Evolutionary conservation across 2,113 vertebrate genomes (phyloP), one percentile per base, ranked within the genome.

Genomic region (Hirundichthys speculiger): DNA sequence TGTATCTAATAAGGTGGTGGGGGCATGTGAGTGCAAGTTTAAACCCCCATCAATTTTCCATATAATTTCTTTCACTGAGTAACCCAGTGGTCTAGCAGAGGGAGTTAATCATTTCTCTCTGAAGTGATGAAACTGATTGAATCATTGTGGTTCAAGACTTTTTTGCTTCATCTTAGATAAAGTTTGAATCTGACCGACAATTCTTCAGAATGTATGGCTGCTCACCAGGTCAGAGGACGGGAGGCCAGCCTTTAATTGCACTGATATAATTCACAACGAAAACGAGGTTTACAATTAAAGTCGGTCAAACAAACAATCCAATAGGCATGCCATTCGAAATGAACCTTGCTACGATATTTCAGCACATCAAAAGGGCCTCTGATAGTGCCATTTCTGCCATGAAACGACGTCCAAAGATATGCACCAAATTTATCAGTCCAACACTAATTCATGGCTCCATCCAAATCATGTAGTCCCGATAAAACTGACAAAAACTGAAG

Each of bases 81-180:
- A 84, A 82, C 83, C 72, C 86, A 86, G 81, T 89, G 86, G 86
- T 89, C 82, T 85, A 50, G 83, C 47, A 59, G 65, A 64, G 68
- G 61, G 64, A 87, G 77, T 88, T 89, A 90, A 91, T 92, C 83
- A 90, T 80, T 84, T 85, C 85, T 79, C 77, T 86, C 83, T 87
- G 83, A 89, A 90, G 77, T 89, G 91, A 92, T 93, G 91, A 88
- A 92, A 89, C 86, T 78, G 86, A 93, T 87, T 83, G 84, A 89
- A 88, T 87, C 89, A 91, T 91, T 88, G 74, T 79, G 82, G 72
- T 82, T 82, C 40, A 56, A 55, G 81, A 79, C 85, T 79, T 72
- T 20, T 52, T 53, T 64, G 64, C 70, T 72, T 77, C 51, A 15
- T 46, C 60, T 66, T 2, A 69, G 91, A 89, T 89, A 84, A 87